Evolutionary conservation across 2,113 vertebrate species (phyloP).

Genomic region (Piliocolobus tephrosceles): DNA sequence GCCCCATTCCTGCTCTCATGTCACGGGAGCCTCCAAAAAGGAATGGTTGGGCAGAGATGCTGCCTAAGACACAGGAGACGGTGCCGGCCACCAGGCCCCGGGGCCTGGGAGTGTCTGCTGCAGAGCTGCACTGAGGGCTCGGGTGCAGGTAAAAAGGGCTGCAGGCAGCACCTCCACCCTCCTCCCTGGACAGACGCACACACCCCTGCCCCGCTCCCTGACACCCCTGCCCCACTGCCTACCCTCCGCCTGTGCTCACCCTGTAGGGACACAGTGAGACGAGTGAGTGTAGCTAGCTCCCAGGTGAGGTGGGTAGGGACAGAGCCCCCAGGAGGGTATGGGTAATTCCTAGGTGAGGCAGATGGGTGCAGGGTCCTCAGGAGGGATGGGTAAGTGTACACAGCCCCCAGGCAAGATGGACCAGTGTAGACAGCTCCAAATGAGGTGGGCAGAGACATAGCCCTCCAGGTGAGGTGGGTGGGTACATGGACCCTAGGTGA

Average conservation of each 20-base stretch:
- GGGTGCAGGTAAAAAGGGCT: neutral
- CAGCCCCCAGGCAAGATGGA: neutral
- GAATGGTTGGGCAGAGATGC: neutral
- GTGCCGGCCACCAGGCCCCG: fast-evolving
- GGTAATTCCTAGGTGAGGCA: no score
- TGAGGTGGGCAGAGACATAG: no score
- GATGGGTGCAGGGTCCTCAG: neutral
- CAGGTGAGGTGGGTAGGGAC: no score
- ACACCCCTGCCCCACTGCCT: no score
- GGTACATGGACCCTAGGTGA: no score
- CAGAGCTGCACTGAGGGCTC: neutral
- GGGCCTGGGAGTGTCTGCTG: neutral
- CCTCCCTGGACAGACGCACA: neutral
- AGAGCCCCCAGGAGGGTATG: no score
- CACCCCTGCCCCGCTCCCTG: neutral
- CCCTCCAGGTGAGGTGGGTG: no score
- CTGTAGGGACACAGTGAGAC: neutral
- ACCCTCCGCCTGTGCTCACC: neutral
- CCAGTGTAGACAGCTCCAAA: no score
- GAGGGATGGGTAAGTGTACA: neutral
- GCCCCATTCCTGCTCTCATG: neutral
- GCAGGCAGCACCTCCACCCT: neutral
- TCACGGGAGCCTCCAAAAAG: neutral
- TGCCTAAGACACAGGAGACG: no score
- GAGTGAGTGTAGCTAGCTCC: no score